Percentiles rank a stretch among this genome's conserved stretches.
phyloP scores from a whole-genome alignment of 2,113 vertebrate species.

The Vulpes vulpes region DNA sequence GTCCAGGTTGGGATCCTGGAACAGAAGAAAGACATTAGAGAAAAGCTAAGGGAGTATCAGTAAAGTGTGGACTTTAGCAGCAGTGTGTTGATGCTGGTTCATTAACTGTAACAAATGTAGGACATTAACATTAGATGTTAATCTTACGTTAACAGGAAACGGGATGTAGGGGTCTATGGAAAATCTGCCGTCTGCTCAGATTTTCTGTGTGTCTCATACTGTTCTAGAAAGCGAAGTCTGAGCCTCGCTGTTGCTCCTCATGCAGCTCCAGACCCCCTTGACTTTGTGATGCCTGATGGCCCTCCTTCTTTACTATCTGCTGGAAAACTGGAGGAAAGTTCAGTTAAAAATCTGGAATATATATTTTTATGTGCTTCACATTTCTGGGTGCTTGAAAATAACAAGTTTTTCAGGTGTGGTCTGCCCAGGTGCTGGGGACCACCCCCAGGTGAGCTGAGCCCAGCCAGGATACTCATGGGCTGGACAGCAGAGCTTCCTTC shows the following conservation, averaged over 20 bases:
- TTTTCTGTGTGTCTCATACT: not conserved
- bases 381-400: not conserved
- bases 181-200: not conserved
- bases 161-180: rapidly evolving
- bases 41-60: not conserved
- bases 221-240: not conserved
- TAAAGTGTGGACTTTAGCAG: not conserved
- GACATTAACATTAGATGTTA: rapidly evolving
- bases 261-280: not conserved
- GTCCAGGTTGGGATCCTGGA: not conserved
- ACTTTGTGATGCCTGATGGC: not conserved
- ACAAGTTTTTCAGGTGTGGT: not conserved
- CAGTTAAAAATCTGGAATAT: not conserved
- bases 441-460: not conserved
- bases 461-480: too few relatives aligned
- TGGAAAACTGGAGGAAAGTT: not conserved
- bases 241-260: not conserved
- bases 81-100: not conserved
- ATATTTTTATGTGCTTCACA: not conserved
- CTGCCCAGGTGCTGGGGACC: not conserved
- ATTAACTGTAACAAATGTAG: not conserved
- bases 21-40: not conserved
- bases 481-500: not conserved
- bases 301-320: not conserved
- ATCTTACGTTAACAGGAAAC: not conserved